These are phyloP conservation scores for Lagocephalus sceleratus DNA, from an alignment of 2,797 vertebrate genomes.

Conservation along the genomic window DNA sequence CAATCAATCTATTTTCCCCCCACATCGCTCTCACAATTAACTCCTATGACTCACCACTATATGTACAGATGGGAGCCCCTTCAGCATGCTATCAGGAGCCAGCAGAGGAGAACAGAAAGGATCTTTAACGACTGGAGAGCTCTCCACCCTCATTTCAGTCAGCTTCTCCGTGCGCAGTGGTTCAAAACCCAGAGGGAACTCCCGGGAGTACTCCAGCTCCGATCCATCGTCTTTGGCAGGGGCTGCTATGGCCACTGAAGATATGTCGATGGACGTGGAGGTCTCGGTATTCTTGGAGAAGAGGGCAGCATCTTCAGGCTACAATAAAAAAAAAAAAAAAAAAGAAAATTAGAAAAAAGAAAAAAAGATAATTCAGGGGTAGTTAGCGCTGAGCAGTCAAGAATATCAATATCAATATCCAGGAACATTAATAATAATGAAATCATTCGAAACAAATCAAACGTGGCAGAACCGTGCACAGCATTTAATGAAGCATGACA, in stretches of 20 bases:
- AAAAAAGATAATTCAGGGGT: slow-evolving; percentile 8
- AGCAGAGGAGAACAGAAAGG: slow-evolving; percentile 91
- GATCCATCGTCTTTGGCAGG: slow-evolving; percentile 54
- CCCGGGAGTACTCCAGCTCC: slow-evolving; percentile 35
- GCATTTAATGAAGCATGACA: neutral
- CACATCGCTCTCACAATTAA: neutral
- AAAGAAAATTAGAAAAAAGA: slow-evolving; percentile 12
- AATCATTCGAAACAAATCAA: neutral
- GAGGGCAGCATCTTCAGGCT: slow-evolving; percentile 78
- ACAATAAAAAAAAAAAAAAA: slow-evolving; percentile 13
- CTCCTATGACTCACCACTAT: slow-evolving; percentile 60
- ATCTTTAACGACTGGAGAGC: slow-evolving; percentile 81
- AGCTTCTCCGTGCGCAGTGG: slow-evolving; percentile 81
- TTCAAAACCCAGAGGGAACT: slow-evolving; percentile 84
- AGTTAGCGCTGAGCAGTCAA: slow-evolving; percentile 5
- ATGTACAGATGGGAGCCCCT: slow-evolving; percentile 82
- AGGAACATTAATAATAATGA: slow-evolving; percentile 5
- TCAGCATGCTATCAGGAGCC: slow-evolving; percentile 86
- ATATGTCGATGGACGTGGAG: slow-evolving; percentile 46
- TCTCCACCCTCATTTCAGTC: slow-evolving; percentile 74
- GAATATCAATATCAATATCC: too few species aligned
- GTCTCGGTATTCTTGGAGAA: slow-evolving; percentile 58
- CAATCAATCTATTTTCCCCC: slow-evolving; percentile 2
- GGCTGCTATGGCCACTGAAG: slow-evolving; percentile 70
- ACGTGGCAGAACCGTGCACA: neutral